Percentiles rank a stretch among this genome's conserved stretches.
phyloP scores from a whole-genome alignment of 2,797 vertebrate species.

The Phataginus tricuspis region DNA sequence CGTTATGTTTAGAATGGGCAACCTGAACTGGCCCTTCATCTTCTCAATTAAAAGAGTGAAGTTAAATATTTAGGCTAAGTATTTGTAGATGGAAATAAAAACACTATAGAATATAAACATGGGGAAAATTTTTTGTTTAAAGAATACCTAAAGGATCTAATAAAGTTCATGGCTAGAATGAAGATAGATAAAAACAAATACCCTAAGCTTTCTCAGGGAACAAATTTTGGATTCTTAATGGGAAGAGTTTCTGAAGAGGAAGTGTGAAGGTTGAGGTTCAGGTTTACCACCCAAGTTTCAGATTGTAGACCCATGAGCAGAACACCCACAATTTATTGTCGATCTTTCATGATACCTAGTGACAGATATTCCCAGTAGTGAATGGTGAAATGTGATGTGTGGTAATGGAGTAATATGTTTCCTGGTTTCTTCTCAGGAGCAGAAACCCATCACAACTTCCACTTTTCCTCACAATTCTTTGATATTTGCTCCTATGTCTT shows the following conservation, averaged over 20 bases:
- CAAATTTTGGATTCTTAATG: not conserved
- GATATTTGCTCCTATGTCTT: not conserved
- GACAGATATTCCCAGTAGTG: not conserved
- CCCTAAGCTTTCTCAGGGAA: not conserved
- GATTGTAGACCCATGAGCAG: not conserved
- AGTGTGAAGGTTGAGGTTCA: not conserved
- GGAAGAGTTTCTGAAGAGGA: not conserved
- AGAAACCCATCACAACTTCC: not conserved
- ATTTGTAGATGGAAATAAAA: not conserved
- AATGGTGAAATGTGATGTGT: not conserved
- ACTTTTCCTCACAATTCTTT: not conserved
- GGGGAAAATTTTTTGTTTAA: not conserved
- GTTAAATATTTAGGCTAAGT: not conserved
- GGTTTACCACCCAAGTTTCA: not conserved
- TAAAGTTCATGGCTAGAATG: not conserved
- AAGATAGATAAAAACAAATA: not conserved
- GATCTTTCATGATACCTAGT: not conserved
- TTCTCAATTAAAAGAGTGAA: not conserved
- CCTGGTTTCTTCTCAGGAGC: not conserved
- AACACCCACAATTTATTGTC: not conserved
- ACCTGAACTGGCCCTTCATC: not conserved
- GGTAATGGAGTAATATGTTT: not conserved
- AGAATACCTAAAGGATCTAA: not conserved
- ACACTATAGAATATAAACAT: not conserved
- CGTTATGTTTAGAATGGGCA: not conserved